A percentile compares a stretch with the other conserved stretches of the same genome.
Conservation (phyloP, 2,797 vertebrate species). For the Aldrovandia affinis region DNA sequence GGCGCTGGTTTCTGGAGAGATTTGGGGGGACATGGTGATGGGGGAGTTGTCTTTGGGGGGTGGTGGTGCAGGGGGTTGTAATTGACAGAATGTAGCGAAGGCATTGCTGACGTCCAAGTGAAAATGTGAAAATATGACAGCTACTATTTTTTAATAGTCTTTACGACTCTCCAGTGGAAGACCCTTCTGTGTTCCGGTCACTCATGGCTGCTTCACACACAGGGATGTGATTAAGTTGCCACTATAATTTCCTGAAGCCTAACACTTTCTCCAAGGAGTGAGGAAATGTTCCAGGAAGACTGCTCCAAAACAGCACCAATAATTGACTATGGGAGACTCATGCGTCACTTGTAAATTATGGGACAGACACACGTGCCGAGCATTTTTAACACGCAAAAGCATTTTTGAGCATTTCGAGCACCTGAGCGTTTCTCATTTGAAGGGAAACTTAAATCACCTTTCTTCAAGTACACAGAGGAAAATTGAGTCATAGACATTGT, state of each 20-base stretch:
- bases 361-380: background rate
- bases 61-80: background rate
- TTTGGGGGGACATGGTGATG: background rate
- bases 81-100: slow-evolving; percentile 1
- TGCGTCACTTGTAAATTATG: background rate
- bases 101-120: background rate
- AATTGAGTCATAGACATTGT: background rate
- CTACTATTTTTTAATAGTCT: background rate
- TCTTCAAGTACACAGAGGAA: background rate
- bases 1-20: background rate
- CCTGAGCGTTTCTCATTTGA: too few species aligned
- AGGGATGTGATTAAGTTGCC: background rate
- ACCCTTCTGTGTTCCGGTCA: background rate
- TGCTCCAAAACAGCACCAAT: background rate
- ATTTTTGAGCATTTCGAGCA: too few species aligned
- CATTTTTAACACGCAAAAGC: background rate
- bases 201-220: slow-evolving; percentile 9
- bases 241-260: slow-evolving; percentile 14
- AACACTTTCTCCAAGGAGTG: background rate
- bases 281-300: background rate
- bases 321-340: background rate
- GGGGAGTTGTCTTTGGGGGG: slow-evolving; percentile 8
- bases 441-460: background rate
- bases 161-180: background rate
- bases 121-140: slow-evolving; percentile 14